phyloP scores from a whole-genome alignment of 2,888 invertebrate species.

The Lithophane socia region DNA sequence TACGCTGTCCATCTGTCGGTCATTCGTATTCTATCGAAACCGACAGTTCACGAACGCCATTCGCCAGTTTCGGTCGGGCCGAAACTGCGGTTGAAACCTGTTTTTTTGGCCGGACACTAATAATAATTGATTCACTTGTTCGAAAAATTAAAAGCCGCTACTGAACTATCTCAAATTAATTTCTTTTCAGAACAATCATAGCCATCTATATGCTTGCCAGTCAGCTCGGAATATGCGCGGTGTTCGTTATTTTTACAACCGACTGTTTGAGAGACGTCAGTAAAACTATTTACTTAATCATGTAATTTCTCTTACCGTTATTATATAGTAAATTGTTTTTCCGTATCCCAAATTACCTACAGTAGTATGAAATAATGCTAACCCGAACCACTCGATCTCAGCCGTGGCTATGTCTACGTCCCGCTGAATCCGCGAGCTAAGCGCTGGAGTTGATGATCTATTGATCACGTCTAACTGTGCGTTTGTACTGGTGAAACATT shows the following conservation, averaged over 20 bases:
- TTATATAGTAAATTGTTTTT: neutral
- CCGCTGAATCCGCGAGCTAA: too few species aligned
- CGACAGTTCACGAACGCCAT: too few species aligned
- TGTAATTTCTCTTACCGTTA: neutral
- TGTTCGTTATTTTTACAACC: constrained; percentile 78
- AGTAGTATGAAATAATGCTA: too few species aligned
- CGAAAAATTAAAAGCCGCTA: neutral
- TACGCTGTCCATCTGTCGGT: too few species aligned
- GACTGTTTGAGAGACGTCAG: constrained; percentile 82
- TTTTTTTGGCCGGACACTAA: neutral
- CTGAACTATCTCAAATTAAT: neutral
- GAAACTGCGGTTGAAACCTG: too few species aligned
- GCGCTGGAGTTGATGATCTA: too few species aligned
- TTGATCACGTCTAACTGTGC: too few species aligned
- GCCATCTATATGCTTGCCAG: constrained; percentile 79
- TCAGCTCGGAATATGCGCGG: constrained; percentile 80
- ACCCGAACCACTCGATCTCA: too few species aligned
- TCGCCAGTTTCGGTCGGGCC: too few species aligned
- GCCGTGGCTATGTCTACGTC: too few species aligned
- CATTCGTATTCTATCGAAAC: too few species aligned
- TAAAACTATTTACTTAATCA: constrained; percentile 42
- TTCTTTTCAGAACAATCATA: constrained; percentile 74
- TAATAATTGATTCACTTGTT: neutral
- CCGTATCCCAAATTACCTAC: neutral
- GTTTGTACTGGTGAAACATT: too few species aligned